Conservation (phyloP, 2,113 vertebrate genomes). For the Cyprinodon brontotheroides region DNA sequence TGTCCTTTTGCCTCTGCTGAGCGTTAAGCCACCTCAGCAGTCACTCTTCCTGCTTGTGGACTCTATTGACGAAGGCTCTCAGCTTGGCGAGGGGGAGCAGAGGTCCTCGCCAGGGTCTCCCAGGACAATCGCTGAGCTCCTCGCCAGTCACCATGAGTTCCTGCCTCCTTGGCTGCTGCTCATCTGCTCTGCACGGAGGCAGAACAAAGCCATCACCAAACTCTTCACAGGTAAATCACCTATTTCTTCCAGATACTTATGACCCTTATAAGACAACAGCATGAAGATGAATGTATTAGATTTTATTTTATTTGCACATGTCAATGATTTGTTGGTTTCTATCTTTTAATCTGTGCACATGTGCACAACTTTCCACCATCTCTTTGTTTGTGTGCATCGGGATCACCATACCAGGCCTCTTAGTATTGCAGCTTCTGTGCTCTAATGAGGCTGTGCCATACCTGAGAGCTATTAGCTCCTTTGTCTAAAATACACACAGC, state of each 20-base stretch:
- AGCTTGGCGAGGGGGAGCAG: conserved; percentile 84
- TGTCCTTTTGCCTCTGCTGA: conserved; percentile 90
- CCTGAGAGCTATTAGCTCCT: conserved; percentile 55
- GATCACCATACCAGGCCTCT: conserved; percentile 31
- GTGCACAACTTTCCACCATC: conserved; percentile 25
- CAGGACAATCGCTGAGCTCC: conserved; percentile 91
- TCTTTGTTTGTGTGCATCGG: conserved; percentile 33
- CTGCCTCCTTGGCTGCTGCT: conserved; percentile 97
- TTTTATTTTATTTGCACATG: background rate
- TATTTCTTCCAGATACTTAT: background rate
- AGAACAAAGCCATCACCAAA: conserved; percentile 96
- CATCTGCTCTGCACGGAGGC: conserved; percentile 92
- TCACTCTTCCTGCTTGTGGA: conserved; percentile 92
- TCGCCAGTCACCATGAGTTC: conserved; percentile 93
- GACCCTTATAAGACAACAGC: background rate
- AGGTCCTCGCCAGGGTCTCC: conserved; percentile 80
- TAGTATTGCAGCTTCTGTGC: conserved; percentile 19
- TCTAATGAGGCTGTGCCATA: conserved; percentile 31
- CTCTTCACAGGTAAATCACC: conserved; percentile 89
- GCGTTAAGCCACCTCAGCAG: conserved; percentile 87
- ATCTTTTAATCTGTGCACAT: conserved; percentile 12
- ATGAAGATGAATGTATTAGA: conserved; percentile 8
- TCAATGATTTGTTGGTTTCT: background rate
- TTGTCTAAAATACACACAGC: too few relatives aligned
- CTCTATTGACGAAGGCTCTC: conserved; percentile 92